A percentile compares a stretch with the other conserved stretches of the same genome.
Evolutionary conservation across 2,888 invertebrate species (phyloP).

Genomic region (Nebria salina): DNA sequence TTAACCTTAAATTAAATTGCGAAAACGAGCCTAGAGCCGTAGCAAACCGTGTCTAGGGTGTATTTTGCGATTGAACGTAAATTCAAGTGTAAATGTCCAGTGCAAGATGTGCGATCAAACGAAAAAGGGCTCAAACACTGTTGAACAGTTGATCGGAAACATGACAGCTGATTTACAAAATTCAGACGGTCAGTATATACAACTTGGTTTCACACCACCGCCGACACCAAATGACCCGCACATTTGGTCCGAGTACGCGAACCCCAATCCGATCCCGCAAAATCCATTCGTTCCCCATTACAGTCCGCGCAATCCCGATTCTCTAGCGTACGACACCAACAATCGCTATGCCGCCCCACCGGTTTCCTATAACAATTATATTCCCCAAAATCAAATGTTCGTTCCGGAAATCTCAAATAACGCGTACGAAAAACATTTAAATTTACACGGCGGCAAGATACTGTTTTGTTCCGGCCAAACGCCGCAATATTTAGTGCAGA

Average conservation of each 20-base stretch:
- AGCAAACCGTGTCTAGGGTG: not conserved
- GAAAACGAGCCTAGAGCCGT: not conserved
- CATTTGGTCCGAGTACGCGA: slow-evolving; percentile 58
- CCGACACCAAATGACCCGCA: slow-evolving; percentile 53
- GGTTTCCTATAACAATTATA: slow-evolving; percentile 35
- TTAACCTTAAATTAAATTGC: not conserved
- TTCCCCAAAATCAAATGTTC: slow-evolving; percentile 39
- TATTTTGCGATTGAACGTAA: not conserved
- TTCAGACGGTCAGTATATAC: slow-evolving; percentile 68
- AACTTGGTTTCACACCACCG: slow-evolving; percentile 64
- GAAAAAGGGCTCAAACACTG: slow-evolving; percentile 56
- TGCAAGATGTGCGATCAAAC: slow-evolving; percentile 58
- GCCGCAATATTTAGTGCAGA: slow-evolving; percentile 38
- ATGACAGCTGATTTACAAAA: slow-evolving; percentile 69
- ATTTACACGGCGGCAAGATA: slow-evolving; percentile 35
- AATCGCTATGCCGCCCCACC: slow-evolving; percentile 23
- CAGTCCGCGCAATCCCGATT: slow-evolving; percentile 8
- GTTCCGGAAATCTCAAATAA: slow-evolving; percentile 36
- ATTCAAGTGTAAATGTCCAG: not conserved
- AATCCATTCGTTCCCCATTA: slow-evolving; percentile 50
- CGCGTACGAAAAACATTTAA: slow-evolving; percentile 29
- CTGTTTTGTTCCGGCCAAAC: slow-evolving; percentile 37
- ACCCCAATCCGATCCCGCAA: slow-evolving; percentile 49
- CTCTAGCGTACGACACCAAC: slow-evolving; percentile 24
- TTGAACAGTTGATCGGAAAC: slow-evolving; percentile 70